These are phyloP conservation scores for Masnerella sp. DNA, from an alignment of 2,888 invertebrate species.

Conservation along the genomic window DNA sequence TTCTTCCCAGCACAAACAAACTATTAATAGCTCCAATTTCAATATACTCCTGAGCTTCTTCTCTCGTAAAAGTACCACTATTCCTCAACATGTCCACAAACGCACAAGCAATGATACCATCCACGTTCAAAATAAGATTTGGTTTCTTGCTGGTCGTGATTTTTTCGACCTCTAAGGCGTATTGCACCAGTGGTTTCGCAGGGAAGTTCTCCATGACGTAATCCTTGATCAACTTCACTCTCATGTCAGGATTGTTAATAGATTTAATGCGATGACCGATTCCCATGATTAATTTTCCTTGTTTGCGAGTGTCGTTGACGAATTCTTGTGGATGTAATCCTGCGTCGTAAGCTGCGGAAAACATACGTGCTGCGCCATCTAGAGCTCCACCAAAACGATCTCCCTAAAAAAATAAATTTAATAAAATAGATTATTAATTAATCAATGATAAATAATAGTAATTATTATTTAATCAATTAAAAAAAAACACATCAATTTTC, in stretches of 20 bases:
- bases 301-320: constrained; percentile 97
- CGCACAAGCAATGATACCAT: constrained; percentile 97
- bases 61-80: constrained; percentile 96
- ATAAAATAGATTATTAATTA: constrained; percentile 11
- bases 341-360: constrained; percentile 96
- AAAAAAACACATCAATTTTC: no score
- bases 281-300: constrained; percentile 99
- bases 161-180: constrained; percentile 98
- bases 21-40: constrained; percentile 99
- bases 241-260: constrained; percentile 99
- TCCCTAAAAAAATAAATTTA: constrained; percentile 83
- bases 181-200: constrained; percentile 93
- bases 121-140: constrained; percentile 99
- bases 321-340: constrained; percentile 98
- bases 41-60: constrained; percentile 98
- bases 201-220: constrained; percentile 97
- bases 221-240: constrained; percentile 97
- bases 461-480: background rate
- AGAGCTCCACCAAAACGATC: constrained; percentile 99
- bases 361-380: constrained; percentile 98
- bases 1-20: constrained; percentile 97
- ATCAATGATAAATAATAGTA: no score
- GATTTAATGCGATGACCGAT: constrained; percentile 95
- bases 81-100: constrained; percentile 98
- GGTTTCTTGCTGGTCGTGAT: constrained; percentile 99